Percentiles rank a stretch among this genome's conserved stretches.
Evolutionary conservation across 2,888 invertebrate species (phyloP).

Genomic region (Orthosia cruda): DNA sequence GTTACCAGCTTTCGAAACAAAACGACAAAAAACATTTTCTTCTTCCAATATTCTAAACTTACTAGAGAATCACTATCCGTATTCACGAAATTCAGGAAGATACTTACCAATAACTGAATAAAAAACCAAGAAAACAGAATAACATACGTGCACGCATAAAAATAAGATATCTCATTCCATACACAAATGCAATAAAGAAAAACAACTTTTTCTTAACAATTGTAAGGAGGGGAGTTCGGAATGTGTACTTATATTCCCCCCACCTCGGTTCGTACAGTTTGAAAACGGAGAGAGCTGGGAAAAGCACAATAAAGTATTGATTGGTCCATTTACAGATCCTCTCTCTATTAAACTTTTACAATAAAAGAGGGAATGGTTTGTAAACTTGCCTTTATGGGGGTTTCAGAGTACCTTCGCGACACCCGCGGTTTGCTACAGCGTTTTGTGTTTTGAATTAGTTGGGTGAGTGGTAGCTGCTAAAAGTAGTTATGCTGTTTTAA

Average conservation of each 20-base stretch:
- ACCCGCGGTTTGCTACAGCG: conserved; percentile 35
- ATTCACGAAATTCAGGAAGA: conserved; percentile 2
- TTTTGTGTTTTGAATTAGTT: conserved; percentile 57
- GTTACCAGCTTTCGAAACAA: not conserved
- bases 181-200: conserved; percentile 65
- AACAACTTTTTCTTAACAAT: conserved; percentile 69
- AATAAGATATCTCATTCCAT: conserved; percentile 62
- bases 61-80: not conserved
- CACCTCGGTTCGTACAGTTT: conserved; percentile 64
- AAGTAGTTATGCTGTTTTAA: conserved; percentile 19
- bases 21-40: not conserved
- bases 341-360: conserved; percentile 86
- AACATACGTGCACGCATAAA: conserved; percentile 57
- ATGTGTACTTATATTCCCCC: conserved; percentile 69
- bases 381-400: conserved; percentile 73
- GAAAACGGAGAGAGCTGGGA: conserved; percentile 71
- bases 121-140: conserved; percentile 31
- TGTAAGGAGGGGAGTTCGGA: conserved; percentile 61
- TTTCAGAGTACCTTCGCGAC: conserved; percentile 61
- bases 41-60: not conserved
- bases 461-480: conserved; percentile 28
- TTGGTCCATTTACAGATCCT: conserved; percentile 82
- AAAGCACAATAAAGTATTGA: conserved; percentile 85
- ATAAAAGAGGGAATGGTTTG: conserved; percentile 80
- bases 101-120: conserved; percentile 26